Base-by-base conservation (phyloP, 2,888 invertebrate genomes). In the Busseola fusca region DNA sequence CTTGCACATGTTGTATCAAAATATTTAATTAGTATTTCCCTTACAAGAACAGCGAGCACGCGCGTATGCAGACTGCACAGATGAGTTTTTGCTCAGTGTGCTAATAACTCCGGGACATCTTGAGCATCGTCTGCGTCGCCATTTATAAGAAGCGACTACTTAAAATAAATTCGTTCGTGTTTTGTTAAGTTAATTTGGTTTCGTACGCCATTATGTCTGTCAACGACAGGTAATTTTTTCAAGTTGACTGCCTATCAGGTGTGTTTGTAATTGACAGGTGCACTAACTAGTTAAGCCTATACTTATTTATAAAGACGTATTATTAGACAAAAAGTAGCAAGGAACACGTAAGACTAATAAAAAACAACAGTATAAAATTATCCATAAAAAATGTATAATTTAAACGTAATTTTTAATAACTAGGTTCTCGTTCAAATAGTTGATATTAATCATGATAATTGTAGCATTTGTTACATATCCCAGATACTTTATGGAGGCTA, bases 51-150 rank as follows among this genome's bases (percentile, higher is more conserved):
- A 77, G 69, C 66, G 80, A 78, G 86, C 88, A 87, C 87, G 87
- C 84, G 87, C 83, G 85, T 67, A 40, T 34, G 48, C 59, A 48
- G 52, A 59, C 72, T 73, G 72, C 59, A 14, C 52, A 37, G 67
- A 62, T 60, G 40, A 82, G 77, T 85, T 88, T 88, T 88, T 87
- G 84, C 73, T 69, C 69, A 72, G 74, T 76, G 69, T 72, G 73
- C 77, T 83, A 85, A 87, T 84, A 88, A 83, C 85, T 76, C 66
- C 77, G 64, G 85, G 75, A 82, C 84, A 85, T 88, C 83, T 86
- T 86, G 84, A 80, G 75, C 63, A 25, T 60, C 56, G 69, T 77
- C 76, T 71, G 75, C 76, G 14, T 76, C 79, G 83, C 81, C 78
- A 80, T 86, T 85, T 84, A 83, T 85, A 87, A 88, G 78, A 81